Percentiles rank a stretch among this genome's conserved stretches.
These are phyloP conservation scores for Anhinga anhinga DNA, from an alignment of 2,113 vertebrate genomes.

Conservation along the genomic window DNA sequence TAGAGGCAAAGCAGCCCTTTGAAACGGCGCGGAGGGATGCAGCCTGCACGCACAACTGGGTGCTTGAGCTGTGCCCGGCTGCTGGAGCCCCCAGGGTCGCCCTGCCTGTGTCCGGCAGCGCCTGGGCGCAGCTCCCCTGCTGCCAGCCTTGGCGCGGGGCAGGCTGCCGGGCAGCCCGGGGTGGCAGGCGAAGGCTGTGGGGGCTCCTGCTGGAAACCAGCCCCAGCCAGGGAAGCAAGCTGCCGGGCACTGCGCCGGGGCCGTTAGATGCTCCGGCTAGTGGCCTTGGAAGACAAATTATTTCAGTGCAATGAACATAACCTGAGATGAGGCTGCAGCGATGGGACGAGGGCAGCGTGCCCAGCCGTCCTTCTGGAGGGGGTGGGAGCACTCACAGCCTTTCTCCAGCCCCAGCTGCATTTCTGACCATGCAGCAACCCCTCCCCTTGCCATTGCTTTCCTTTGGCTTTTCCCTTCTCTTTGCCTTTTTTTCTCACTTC, in stretches of 20 bases:
- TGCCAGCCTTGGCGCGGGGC: not conserved
- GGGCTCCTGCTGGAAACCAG: not conserved
- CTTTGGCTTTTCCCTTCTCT: not conserved
- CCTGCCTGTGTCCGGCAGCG: not conserved
- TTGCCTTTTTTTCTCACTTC: accelerated
- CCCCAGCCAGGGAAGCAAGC: not conserved
- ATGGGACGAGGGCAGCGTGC: not conserved
- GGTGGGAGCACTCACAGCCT: not conserved
- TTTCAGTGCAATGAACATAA: not conserved
- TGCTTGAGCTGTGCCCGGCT: not conserved
- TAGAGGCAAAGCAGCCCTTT: not conserved
- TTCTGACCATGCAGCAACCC: not conserved
- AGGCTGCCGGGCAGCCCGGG: not conserved
- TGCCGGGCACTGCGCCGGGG: accelerated
- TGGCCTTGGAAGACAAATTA: not conserved
- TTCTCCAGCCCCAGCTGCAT: not conserved
- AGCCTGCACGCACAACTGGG: accelerated
- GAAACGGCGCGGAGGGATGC: accelerated
- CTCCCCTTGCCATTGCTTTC: not conserved
- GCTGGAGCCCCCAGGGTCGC: not conserved
- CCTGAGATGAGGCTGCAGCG: not conserved
- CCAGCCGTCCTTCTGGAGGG: not conserved
- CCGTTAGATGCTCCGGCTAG: not conserved
- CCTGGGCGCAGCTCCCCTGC: not conserved
- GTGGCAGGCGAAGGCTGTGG: accelerated